Percentiles rank a stretch among this genome's conserved stretches.
These are phyloP conservation scores for Globodera rostochiensis DNA, from an alignment of 1,140 invertebrate species.

Conservation along the genomic window DNA sequence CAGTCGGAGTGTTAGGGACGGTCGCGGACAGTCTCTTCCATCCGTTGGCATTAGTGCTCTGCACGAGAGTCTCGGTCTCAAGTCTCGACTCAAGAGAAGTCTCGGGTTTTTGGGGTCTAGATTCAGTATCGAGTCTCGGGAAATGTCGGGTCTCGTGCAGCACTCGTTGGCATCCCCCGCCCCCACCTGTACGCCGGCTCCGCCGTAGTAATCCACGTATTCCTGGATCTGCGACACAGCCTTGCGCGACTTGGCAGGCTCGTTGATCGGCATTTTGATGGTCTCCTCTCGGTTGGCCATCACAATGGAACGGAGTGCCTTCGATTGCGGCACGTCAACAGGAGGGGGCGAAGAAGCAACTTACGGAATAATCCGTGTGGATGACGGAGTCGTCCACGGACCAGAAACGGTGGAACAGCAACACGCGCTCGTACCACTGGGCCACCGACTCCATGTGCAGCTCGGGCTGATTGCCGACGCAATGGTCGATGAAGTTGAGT, in stretches of 20 bases:
- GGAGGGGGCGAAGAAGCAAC: background rate
- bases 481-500: conserved; percentile 90
- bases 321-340: conserved; percentile 11
- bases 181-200: conserved; percentile 82
- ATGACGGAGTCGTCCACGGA: conserved; percentile 95
- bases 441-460: conserved; percentile 82
- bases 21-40: no score
- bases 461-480: conserved; percentile 95
- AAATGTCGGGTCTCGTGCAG: background rate
- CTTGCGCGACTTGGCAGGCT: conserved; percentile 85
- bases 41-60: no score
- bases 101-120: no score
- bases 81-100: no score
- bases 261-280: conserved; percentile 97
- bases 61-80: no score
- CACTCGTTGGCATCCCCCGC: background rate
- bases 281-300: conserved; percentile 97
- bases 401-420: conserved; percentile 98
- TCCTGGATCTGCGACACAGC: conserved; percentile 86
- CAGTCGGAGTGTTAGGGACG: no score
- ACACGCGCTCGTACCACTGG: conserved; percentile 88
- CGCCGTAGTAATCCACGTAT: conserved; percentile 97
- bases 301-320: conserved; percentile 87
- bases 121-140: no score
- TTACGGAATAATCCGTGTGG: conserved; percentile 85